phyloP scores from a whole-genome alignment of 2,888 invertebrate species.

The Priocnemis perturbator region DNA sequence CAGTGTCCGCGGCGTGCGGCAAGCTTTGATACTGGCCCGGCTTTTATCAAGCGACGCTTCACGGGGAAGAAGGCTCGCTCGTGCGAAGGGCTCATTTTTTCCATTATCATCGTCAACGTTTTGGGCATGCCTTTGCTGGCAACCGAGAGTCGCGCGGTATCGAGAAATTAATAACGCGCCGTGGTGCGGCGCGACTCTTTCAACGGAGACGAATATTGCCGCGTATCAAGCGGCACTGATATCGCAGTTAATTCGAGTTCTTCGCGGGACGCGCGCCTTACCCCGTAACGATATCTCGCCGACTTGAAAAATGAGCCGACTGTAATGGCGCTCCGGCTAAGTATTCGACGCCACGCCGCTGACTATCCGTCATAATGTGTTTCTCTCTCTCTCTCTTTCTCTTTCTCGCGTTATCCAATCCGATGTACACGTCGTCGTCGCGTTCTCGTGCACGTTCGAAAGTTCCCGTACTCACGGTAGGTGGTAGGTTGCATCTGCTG shows the following conservation, averaged over 20 bases:
- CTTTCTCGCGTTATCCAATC: background rate
- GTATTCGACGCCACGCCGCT: constrained; percentile 30
- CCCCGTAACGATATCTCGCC: constrained; percentile 46
- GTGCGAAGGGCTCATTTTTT: too few species aligned
- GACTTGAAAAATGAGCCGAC: constrained; percentile 46
- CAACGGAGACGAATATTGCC: constrained; percentile 3
- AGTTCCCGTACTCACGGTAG: too few species aligned
- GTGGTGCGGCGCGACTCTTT: background rate
- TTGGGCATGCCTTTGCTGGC: too few species aligned
- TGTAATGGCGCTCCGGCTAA: constrained; percentile 42
- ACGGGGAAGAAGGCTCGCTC: too few species aligned
- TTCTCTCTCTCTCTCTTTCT: constrained; percentile 26
- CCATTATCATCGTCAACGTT: too few species aligned
- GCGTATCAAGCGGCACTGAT: constrained; percentile 29
- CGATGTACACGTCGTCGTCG: too few species aligned
- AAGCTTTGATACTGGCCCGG: too few species aligned
- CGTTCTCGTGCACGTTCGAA: background rate
- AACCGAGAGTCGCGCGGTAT: background rate
- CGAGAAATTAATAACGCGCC: background rate
- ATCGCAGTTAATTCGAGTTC: constrained; percentile 37
- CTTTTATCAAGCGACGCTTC: too few species aligned
- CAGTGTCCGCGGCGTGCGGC: too few species aligned
- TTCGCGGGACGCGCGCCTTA: constrained; percentile 22
- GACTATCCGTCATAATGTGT: constrained; percentile 52
- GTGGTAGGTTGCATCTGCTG: too few species aligned